Evolutionary conservation across 2,888 invertebrate genomes (phyloP).

Genomic region (Andrena hattorfiana): DNA sequence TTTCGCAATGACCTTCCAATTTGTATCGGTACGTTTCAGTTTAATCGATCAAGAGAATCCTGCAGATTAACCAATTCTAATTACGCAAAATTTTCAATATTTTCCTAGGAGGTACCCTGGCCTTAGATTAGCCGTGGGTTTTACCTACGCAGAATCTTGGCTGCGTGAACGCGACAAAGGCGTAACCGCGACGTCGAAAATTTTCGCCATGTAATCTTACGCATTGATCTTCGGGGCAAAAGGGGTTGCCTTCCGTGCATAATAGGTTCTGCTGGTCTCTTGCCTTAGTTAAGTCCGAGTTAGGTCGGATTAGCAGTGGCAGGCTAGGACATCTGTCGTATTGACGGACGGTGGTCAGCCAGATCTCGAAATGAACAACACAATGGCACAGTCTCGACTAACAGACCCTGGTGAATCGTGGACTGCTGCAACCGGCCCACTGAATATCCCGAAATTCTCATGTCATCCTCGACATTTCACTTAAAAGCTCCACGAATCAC

Average conservation of each 20-base stretch:
- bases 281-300: slow-evolving; percentile 81
- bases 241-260: slow-evolving; percentile 82
- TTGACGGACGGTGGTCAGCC: slow-evolving; percentile 83
- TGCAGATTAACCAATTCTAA: slow-evolving; percentile 14
- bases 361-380: slow-evolving; percentile 83
- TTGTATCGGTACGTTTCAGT: no score
- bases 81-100: slow-evolving; percentile 20
- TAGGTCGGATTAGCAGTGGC: slow-evolving; percentile 83
- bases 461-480: slow-evolving; percentile 59
- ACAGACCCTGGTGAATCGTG: slow-evolving; percentile 39
- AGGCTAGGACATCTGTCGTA: slow-evolving; percentile 83
- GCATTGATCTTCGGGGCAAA: slow-evolving; percentile 81
- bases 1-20: no score
- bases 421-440: slow-evolving; percentile 1
- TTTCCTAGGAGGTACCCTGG: not conserved
- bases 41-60: not conserved
- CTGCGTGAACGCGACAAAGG: slow-evolving; percentile 70
- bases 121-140: slow-evolving; percentile 19
- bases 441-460: slow-evolving; percentile 58
- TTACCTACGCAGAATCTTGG: not conserved
- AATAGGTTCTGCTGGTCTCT: slow-evolving; percentile 83
- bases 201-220: slow-evolving; percentile 84
- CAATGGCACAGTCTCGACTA: slow-evolving; percentile 74
- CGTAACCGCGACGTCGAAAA: slow-evolving; percentile 72
- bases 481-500: slow-evolving; percentile 20